A percentile compares a stretch with the other conserved stretches of the same genome.
Conservation (phyloP, 2,888 invertebrate species). For the Spodoptera exigua region DNA sequence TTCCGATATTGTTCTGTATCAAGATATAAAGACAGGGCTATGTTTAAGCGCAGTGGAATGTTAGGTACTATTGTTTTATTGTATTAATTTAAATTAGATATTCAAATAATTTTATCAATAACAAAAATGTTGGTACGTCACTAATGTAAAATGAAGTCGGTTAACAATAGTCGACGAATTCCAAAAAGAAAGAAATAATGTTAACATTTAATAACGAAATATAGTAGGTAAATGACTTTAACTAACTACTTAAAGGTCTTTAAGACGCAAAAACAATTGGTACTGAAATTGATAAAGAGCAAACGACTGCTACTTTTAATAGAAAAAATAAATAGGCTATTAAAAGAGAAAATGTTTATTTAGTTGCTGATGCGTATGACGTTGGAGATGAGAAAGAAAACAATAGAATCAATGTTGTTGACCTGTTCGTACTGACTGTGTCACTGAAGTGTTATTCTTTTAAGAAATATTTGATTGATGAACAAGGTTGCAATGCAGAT, state of each 20-base stretch:
- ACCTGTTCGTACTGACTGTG: conserved; percentile 1
- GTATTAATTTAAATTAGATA: conserved; percentile 20
- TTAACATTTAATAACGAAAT: too few species aligned
- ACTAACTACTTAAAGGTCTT: too few species aligned
- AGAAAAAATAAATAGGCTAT: conserved; percentile 4
- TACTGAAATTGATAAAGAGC: not conserved
- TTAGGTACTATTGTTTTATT: conserved; percentile 6
- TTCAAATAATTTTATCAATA: not conserved
- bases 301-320: not conserved
- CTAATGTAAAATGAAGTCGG: too few species aligned
- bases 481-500: conserved; percentile 1
- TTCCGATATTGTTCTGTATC: conserved; percentile 22
- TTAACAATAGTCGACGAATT: too few species aligned
- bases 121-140: too few species aligned
- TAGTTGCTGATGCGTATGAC: conserved; percentile 11
- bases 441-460: not conserved
- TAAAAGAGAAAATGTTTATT: not conserved
- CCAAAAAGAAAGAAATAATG: too few species aligned
- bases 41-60: conserved; percentile 3
- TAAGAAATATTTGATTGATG: conserved; percentile 2
- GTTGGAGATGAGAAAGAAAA: conserved; percentile 8
- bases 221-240: too few species aligned
- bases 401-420: conserved; percentile 9
- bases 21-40: conserved; percentile 9
- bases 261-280: not conserved